Evolutionary conservation across 1,140 invertebrate species (phyloP).

Genomic region (Potamilus streckersoni): DNA sequence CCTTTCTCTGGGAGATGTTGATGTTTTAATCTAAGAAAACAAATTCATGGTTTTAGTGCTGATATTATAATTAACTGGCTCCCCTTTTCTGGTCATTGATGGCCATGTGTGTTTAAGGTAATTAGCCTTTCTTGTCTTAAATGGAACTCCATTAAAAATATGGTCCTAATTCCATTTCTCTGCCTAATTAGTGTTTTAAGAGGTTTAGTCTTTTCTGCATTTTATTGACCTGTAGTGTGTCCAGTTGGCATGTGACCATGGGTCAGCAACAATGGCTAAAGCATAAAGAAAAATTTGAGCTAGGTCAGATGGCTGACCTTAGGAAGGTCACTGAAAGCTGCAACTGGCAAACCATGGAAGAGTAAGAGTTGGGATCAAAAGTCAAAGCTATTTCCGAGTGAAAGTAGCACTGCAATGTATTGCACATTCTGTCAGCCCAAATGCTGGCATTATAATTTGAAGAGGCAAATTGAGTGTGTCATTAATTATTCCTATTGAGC

Average conservation of each 20-base stretch:
- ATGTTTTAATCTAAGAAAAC: too few species aligned
- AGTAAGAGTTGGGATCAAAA: constrained; percentile 16
- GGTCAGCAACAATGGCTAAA: neutral
- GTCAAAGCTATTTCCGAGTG: neutral
- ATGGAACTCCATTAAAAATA: constrained; percentile 7
- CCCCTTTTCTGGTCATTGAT: too few species aligned
- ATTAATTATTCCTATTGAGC: too few species aligned
- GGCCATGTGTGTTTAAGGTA: too few species aligned
- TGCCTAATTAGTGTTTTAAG: constrained; percentile 14
- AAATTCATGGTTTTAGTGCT: too few species aligned
- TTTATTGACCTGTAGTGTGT: neutral
- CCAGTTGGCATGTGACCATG: neutral
- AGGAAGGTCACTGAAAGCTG: constrained; percentile 7
- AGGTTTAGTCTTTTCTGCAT: constrained; percentile 11
- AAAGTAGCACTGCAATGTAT: neutral
- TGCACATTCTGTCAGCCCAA: too few species aligned
- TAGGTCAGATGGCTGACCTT: constrained; percentile 11
- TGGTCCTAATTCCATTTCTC: neutral
- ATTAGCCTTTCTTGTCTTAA: too few species aligned
- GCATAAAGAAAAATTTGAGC: constrained; percentile 24
- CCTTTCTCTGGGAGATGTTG: too few species aligned
- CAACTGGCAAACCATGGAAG: constrained; percentile 1
- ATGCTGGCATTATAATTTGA: too few species aligned
- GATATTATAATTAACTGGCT: too few species aligned
- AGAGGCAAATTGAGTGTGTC: too few species aligned